Base-by-base conservation (phyloP, 2,797 vertebrate genomes). In the Muscicapa comitata region DNA sequence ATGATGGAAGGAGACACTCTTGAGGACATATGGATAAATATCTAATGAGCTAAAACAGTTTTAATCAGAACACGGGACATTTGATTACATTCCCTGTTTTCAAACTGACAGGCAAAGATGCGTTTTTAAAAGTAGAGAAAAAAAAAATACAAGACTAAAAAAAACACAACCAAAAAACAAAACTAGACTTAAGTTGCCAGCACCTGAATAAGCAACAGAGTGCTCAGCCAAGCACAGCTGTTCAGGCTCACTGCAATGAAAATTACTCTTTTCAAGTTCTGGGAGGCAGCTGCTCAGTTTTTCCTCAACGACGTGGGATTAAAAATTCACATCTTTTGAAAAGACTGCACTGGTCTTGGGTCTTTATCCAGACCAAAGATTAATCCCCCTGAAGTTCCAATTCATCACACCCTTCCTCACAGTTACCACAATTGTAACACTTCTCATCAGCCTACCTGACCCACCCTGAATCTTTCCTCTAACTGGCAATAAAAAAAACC, bases 141-240 rank as follows among this genome's bases (percentile, higher is more conserved):
- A 62, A 68, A 48, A 6, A 42, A 2, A 2, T 1, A 15, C 3
- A 68, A 1, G 2, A 65, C 29, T 21, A 1, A 63, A 45, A 42
- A 55, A 12, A 24, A 2, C 38, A 38, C 14, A 38, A 38, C 38
- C 38, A 15, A 38, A 38, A 14, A 17, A 17, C 2, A 11, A 17
- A 14, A 7, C 3, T 20, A 51, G 7, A 47, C 13, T 10, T 15
- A 68, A 57, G 16, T 33, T 54, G 25, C 20, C 28, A 70, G n/a
- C 26, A 85, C 19, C 18, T 50, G 23, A 74, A 47, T n/a, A 58
- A 77, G 35, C 12, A 84, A 73, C 9, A 53, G 8, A 47, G 17
- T 4, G 10, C 29, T 61, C 43, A 82, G 37, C 18, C 48, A 42
- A 77, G 50, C 10, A 74, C 19, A 70, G 17, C 3, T 73, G 20